Percentiles rank a stretch among this genome's conserved stretches.
Conservation (phyloP, 2,888 invertebrate genomes). For the Caenorhabditis doughertyi region DNA sequence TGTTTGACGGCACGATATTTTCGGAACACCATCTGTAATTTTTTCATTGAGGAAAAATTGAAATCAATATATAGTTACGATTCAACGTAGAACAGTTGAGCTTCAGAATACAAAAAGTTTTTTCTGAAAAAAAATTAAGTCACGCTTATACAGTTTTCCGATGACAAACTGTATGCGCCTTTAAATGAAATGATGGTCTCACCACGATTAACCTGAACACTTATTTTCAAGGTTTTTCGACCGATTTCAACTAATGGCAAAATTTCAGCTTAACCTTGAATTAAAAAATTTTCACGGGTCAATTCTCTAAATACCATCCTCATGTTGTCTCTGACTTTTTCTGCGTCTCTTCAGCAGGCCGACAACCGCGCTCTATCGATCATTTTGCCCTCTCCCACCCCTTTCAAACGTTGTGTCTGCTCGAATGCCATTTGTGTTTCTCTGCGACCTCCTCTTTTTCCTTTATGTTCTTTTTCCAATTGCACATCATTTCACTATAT, state of each 20-base stretch:
- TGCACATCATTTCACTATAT: constrained; percentile 11
- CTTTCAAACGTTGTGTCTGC: neutral
- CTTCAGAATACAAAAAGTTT: no score
- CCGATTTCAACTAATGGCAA: no score
- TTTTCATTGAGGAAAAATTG: neutral
- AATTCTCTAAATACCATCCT: neutral
- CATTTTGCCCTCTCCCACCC: neutral
- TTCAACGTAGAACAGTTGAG: no score
- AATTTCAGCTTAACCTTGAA: no score
- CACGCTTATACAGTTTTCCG: no score
- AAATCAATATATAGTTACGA: neutral
- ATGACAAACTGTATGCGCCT: neutral
- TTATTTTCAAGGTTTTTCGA: no score
- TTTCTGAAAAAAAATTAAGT: no score
- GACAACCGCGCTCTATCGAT: constrained; percentile 59
- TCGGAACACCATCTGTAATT: constrained; percentile 74
- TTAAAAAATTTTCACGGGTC: neutral
- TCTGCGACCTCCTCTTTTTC: no score
- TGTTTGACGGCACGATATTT: constrained; percentile 77
- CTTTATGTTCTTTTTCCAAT: neutral
- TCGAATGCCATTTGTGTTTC: neutral
- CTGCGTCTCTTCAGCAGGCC: constrained; percentile 21
- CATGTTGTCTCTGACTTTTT: constrained; percentile 1
- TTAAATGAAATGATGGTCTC: neutral
- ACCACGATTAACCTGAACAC: neutral